Conservation (phyloP, 2,113 vertebrate species). For the Tinamus guttatus region DNA sequence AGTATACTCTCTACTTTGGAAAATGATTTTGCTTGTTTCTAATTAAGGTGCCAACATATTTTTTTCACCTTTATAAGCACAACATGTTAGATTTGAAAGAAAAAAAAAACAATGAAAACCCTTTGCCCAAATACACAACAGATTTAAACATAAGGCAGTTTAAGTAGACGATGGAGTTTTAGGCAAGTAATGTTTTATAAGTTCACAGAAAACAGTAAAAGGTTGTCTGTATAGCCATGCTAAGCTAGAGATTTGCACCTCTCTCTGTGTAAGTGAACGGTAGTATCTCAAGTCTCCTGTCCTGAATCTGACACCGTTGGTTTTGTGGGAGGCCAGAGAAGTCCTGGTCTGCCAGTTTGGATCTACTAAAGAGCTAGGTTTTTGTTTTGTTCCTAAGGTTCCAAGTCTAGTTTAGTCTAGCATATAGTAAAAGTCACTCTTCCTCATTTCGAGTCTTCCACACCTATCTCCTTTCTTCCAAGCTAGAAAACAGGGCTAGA, state of each 20-base stretch:
- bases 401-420: rapidly evolving
- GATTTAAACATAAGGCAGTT: too few species aligned
- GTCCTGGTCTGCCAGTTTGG: rapidly evolving
- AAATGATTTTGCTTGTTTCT: neutral
- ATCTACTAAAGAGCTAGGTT: neutral
- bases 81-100: neutral
- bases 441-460: neutral
- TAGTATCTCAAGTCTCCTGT: neutral
- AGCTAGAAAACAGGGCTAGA: neutral
- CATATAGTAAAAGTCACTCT: neutral
- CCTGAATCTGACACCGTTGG: neutral
- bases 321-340: neutral
- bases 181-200: neutral
- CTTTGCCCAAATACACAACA: neutral
- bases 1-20: neutral
- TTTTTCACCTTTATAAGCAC: neutral
- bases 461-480: neutral
- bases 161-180: neutral
- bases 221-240: neutral
- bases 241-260: neutral
- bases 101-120: neutral
- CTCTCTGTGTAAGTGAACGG: neutral
- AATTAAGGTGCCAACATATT: neutral
- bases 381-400: neutral
- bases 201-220: neutral